Conservation (phyloP, 2,888 invertebrate genomes). For the Melangyna quadrimaculata region DNA sequence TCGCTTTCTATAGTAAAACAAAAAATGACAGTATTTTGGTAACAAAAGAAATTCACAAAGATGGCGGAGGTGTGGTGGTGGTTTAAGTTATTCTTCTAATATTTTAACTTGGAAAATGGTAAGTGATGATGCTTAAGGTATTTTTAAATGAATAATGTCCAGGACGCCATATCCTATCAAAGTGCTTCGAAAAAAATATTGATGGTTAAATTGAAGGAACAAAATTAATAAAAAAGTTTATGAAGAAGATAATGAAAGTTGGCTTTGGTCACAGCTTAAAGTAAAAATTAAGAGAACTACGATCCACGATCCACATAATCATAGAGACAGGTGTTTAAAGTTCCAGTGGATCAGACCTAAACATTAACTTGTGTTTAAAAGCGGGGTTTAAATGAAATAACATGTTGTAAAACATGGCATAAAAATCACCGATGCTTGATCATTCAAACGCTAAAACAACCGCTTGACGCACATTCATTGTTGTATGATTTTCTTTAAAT, state of each 20-base stretch:
- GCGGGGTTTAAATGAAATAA: too few relatives aligned
- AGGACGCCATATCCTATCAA: neutral
- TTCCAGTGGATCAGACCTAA: too few relatives aligned
- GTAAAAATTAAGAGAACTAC: too few relatives aligned
- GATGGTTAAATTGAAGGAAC: neutral
- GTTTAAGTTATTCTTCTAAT: neutral
- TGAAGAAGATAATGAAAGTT: neutral
- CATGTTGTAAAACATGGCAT: too few relatives aligned
- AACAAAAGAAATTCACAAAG: conserved; percentile 49
- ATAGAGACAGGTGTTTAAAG: too few relatives aligned
- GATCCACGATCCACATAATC: too few relatives aligned
- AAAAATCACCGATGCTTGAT: too few relatives aligned
- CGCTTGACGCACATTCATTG: too few relatives aligned
- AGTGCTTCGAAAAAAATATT: neutral
- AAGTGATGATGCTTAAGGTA: neutral
- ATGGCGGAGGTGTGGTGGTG: neutral
- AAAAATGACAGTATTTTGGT: conserved; percentile 15
- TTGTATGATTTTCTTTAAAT: too few relatives aligned
- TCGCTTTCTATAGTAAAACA: conserved; percentile 52
- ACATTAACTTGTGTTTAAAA: too few relatives aligned
- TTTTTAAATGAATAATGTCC: neutral
- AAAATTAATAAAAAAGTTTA: neutral
- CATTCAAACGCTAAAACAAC: too few relatives aligned
- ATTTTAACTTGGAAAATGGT: neutral
- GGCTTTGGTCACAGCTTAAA: too few relatives aligned